Evolutionary conservation across 2,888 invertebrate genomes (phyloP).

Genomic region (Phyllotreta cruciferae): DNA sequence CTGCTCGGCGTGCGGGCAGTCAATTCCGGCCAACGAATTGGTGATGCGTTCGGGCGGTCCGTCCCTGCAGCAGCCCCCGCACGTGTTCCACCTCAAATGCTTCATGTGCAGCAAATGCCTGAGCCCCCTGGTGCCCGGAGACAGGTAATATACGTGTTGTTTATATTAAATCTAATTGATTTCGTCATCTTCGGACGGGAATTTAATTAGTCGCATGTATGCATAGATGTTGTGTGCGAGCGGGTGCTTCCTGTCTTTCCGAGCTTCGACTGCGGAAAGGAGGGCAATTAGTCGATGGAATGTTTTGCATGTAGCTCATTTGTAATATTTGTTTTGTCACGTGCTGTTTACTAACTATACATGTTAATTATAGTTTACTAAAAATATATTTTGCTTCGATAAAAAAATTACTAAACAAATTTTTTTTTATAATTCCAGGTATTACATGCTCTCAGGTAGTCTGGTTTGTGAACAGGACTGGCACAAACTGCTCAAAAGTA

Average conservation of each 20-base stretch:
- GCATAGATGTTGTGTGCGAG: too few species aligned
- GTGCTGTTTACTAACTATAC: too few species aligned
- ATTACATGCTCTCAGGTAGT: constrained; percentile 88
- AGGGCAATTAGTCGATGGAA: too few species aligned
- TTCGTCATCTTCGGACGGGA: constrained; percentile 8
- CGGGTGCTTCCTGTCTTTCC: too few species aligned
- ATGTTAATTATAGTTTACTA: too few species aligned
- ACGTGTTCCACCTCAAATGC: constrained; percentile 94
- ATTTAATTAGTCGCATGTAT: not conserved
- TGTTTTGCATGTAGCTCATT: too few species aligned
- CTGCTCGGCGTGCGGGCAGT: constrained; percentile 90
- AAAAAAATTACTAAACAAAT: too few species aligned
- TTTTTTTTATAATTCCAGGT: constrained; percentile 61
- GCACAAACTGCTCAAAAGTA: constrained; percentile 88
- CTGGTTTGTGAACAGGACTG: constrained; percentile 95
- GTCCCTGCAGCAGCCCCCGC: constrained; percentile 66
- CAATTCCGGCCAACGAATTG: constrained; percentile 91
- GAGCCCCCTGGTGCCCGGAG: constrained; percentile 86
- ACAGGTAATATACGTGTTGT: constrained; percentile 58
- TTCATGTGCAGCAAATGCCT: constrained; percentile 95
- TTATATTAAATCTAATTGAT: constrained; percentile 14
- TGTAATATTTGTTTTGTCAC: too few species aligned
- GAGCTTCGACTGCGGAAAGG: too few species aligned
- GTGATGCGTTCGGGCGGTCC: constrained; percentile 83
- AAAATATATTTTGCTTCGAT: too few species aligned